Percentiles rank a stretch among this genome's conserved stretches.
Conservation (phyloP, 2,113 vertebrate species). For the Alethe diademata region DNA sequence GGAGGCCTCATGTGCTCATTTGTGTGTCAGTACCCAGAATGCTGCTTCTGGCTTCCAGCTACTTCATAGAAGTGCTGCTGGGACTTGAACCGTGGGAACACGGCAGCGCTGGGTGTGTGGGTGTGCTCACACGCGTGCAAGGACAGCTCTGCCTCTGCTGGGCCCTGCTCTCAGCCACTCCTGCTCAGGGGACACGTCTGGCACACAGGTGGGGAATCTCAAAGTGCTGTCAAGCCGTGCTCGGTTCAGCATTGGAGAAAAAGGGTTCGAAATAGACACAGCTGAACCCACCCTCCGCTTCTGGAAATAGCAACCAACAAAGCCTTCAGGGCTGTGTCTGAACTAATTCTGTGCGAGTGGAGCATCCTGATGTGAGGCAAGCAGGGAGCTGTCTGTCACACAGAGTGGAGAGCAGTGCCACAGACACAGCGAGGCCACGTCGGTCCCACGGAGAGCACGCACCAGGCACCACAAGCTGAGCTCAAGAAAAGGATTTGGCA, state of each 20-base stretch:
- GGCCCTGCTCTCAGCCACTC: not conserved
- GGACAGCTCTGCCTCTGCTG: not conserved
- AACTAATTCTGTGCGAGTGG: not conserved
- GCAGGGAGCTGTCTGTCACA: not conserved
- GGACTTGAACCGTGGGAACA: constrained; percentile 56
- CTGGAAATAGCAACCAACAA: not conserved
- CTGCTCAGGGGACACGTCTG: not conserved
- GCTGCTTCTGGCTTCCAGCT: constrained; percentile 44
- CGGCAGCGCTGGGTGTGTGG: not conserved
- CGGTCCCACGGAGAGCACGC: not conserved
- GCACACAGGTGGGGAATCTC: not conserved
- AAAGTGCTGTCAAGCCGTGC: not conserved
- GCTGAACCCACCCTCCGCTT: not conserved
- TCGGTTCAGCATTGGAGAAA: not conserved
- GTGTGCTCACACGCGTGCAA: constrained; percentile 19
- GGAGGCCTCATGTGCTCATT: constrained; percentile 41
- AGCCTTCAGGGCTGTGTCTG: not conserved
- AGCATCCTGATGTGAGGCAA: not conserved
- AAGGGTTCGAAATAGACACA: not conserved
- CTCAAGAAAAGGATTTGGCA: not conserved
- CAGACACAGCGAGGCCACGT: not conserved
- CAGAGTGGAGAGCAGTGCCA: fast-evolving
- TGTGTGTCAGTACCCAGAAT: constrained; percentile 60
- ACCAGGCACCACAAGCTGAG: not conserved
- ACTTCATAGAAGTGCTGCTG: constrained; percentile 56